Evolutionary conservation across 2,113 vertebrate genomes (phyloP).

Genomic region (Mobula birostris): DNA sequence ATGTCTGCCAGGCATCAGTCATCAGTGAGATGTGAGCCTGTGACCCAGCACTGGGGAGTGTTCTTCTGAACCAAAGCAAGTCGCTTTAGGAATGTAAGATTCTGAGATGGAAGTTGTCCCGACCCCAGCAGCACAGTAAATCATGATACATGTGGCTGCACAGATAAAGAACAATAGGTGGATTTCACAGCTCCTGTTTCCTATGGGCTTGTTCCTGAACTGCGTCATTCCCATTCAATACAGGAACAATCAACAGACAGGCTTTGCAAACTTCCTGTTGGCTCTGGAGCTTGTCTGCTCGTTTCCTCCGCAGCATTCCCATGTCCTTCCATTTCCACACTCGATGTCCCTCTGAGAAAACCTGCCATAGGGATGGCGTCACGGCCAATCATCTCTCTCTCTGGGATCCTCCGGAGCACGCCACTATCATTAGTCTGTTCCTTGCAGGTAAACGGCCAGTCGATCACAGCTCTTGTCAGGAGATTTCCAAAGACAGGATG

Average conservation of each 20-base stretch:
- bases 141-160: background rate
- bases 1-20: background rate
- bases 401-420: too few species aligned
- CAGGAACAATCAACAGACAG: background rate
- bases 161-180: slow-evolving; percentile 34
- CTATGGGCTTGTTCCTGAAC: slow-evolving; percentile 10
- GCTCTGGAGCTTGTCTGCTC: background rate
- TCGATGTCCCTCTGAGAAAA: slow-evolving; percentile 18
- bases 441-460: background rate
- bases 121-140: background rate
- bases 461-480: too few species aligned
- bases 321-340: slow-evolving; percentile 25
- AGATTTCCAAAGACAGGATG: too few species aligned
- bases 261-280: slow-evolving; percentile 12
- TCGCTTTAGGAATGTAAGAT: slow-evolving; percentile 16
- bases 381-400: background rate
- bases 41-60: slow-evolving; percentile 8
- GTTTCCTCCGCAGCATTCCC: background rate
- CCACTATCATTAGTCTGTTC: background rate
- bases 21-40: background rate
- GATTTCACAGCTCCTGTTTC: background rate
- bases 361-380: background rate
- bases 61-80: background rate
- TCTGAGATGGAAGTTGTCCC: background rate
- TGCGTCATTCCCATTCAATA: background rate